Evolutionary conservation across 1,140 invertebrate species (phyloP), one percentile per base, ranked within the genome.

Genomic region (Conus ventricosus): DNA sequence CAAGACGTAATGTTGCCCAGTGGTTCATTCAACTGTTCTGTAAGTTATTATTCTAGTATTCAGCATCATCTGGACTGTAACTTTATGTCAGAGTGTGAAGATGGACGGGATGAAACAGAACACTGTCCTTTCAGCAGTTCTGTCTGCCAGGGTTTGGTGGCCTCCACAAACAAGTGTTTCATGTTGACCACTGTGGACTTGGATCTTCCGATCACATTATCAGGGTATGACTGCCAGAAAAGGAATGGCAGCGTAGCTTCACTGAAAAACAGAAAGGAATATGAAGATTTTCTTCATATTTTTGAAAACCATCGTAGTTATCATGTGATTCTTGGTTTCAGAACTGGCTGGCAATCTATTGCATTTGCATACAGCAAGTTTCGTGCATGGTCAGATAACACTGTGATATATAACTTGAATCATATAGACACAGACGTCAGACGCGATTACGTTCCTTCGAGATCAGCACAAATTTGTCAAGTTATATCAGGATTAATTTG

Each of bases 21-120:
- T n/a, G 84, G 84, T 1, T 39, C 67, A 23, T 85, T 63, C n/a
- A 57, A 85, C 23, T 85, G 84, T 51, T 85, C 84, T n/a, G n/a
- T n/a, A n/a, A n/a, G n/a, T n/a, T n/a, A n/a, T n/a, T n/a, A n/a
- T n/a, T n/a, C n/a, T n/a, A 1, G 55, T 67, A 3, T 85, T 3
- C 1, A 67, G 39, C 20, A 71, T n/a, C 84, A 85, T 15, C 60
- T 85, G 27, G 84, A 85, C 2, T 85, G 84, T 5, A 85, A 85
- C 84, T 27, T 85, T 2, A n/a, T 11, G 60, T 4, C 8, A n/a
- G 57, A 85, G 84, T 85, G 84, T 27, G 53, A 85, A 5, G 8
- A 71, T 8, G 84, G 84, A 17, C 53, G 67, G 27, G 84, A 85
- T 55, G 84, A 85, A 55, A 60, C 53, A 0, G 25, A 63, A 51